Conservation (phyloP, 2,888 invertebrate genomes). For the Trypoxylon attenuatum region DNA sequence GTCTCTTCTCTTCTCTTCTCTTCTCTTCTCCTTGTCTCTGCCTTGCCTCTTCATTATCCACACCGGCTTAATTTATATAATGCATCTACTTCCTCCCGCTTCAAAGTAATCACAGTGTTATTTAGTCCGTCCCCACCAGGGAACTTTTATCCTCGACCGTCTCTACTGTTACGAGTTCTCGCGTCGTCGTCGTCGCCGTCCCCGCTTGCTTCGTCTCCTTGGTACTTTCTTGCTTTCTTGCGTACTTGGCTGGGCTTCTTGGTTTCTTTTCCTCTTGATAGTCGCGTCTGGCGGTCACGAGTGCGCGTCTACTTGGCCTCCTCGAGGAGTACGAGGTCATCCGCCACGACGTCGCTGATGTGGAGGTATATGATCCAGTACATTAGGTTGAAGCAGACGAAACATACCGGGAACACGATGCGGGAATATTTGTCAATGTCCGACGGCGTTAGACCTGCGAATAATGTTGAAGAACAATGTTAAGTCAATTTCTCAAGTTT, state of each 20-base stretch:
- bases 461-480: conserved; percentile 12
- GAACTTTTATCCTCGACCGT: conserved; percentile 10
- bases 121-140: conserved; percentile 23
- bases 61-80: conserved; percentile 20
- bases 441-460: conserved; percentile 88
- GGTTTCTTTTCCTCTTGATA: conserved; percentile 28
- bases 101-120: conserved; percentile 37
- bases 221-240: conserved; percentile 11
- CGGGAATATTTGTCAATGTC: conserved; percentile 99
- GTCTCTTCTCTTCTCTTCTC: neutral
- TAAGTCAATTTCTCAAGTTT: no score
- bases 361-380: conserved; percentile 98
- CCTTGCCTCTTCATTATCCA: neutral
- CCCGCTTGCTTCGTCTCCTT: conserved; percentile 6
- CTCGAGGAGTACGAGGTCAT: conserved; percentile 84
- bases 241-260: neutral
- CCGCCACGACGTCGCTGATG: conserved; percentile 96
- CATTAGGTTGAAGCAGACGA: conserved; percentile 99
- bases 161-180: neutral
- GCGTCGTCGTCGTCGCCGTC: conserved; percentile 11
- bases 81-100: conserved; percentile 18
- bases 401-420: conserved; percentile 98
- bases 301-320: conserved; percentile 66
- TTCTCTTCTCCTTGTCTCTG: neutral
- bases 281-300: conserved; percentile 22